Base-by-base conservation (phyloP, 1,140 invertebrate species). In the Carcinoscorpius rotundicauda region DNA sequence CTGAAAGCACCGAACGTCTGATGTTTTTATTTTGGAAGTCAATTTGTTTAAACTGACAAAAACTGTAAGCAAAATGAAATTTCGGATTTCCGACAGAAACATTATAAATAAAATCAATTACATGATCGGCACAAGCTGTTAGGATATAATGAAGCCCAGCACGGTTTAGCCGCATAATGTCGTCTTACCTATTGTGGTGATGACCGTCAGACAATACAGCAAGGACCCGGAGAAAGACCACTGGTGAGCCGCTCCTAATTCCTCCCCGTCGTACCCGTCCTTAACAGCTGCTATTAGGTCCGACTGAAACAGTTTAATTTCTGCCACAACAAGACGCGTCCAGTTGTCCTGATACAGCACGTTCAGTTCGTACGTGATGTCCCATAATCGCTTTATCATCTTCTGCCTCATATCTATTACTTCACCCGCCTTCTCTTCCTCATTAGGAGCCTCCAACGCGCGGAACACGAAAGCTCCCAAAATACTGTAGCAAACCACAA, bases 201-300 rank as follows among this genome's bases (percentile, higher is more conserved):
- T 97, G 60, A 97, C 93, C 71, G 97, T 97, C 71, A 98, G 91
- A 66, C 91, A 96, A 78, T 98, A 98, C 77, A 97, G 94, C 4
- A 97, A 82, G 2, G 92, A 88, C 3, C 93, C 93, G 9, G 87
- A 84, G 73, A 93, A 90, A 3, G 89, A 92, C 91, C 91, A 94
- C 73, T 93, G 89, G 61, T 86, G 84, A 68, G 82, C 83, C 6
- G 83, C 79, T 5, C 80, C 78, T 68, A 86, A 85, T 77, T 95
- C 91, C 70, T 84, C 85, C 58, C 93, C 93, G 75, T 96, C 91
- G 87, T 93, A 97, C 4, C 93, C 93, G 57, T 89, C 84, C 61
- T 88, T 86, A 71, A 95, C 93, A 69, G 88, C 87, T 67, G 82
- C 81, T 61, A 95, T 77, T 60, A 95, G 82, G 53, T 86, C 83